Evolutionary conservation across 2,888 invertebrate genomes (phyloP).

Genomic region (Rhamphomyia laevipes): DNA sequence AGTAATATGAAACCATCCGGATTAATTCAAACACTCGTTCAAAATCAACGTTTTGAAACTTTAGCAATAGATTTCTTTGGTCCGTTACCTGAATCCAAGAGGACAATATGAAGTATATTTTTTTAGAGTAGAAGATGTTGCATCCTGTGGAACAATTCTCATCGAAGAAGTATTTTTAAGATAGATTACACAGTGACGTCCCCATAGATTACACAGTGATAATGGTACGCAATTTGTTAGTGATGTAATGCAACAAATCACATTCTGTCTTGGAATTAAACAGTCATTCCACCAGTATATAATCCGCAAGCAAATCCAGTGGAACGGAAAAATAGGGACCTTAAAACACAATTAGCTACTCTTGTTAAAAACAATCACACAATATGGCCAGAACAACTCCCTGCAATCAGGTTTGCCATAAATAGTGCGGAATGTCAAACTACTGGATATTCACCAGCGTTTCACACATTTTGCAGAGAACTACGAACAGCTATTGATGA

Average conservation of each 20-base stretch:
- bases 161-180: constrained; percentile 23
- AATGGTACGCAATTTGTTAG: constrained; percentile 27
- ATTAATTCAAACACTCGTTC: constrained; percentile 14
- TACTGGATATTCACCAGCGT: constrained; percentile 24
- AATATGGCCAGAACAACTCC: constrained; percentile 12
- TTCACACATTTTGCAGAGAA: constrained; percentile 25
- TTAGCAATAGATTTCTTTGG: constrained; percentile 16
- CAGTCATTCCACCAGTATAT: constrained; percentile 9
- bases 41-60: constrained; percentile 14
- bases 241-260: constrained; percentile 25
- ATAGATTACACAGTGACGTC: constrained; percentile 23
- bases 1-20: constrained; percentile 15
- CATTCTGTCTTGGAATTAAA: constrained; percentile 6
- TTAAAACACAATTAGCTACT: constrained; percentile 25
- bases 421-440: constrained; percentile 20
- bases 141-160: constrained; percentile 16
- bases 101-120: constrained; percentile 16
- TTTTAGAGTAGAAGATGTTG: constrained; percentile 18
- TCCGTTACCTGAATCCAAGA: constrained; percentile 13
- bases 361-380: background rate
- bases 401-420: constrained; percentile 27
- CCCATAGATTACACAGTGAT: constrained; percentile 22
- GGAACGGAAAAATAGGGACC: constrained; percentile 15
- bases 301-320: constrained; percentile 15
- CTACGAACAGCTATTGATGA: constrained; percentile 22